These are phyloP conservation scores for Drosophila testacea DNA, from an alignment of 2,888 invertebrate genomes.

Conservation along the genomic window DNA sequence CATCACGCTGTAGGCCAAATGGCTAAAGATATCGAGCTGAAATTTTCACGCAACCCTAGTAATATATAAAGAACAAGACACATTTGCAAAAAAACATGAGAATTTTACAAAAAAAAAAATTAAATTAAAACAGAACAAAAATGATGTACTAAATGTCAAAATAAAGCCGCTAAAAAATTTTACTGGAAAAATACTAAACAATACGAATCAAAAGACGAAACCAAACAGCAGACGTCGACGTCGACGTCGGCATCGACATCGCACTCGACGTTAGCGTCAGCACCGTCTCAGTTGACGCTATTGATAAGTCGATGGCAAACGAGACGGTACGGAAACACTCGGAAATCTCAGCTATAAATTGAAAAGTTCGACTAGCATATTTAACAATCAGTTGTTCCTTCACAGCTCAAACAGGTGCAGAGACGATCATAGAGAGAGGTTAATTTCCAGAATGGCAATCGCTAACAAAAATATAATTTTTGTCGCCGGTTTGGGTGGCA, in stretches of 20 bases:
- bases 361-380: constrained; percentile 8
- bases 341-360: constrained; percentile 58
- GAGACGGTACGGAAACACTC: constrained; percentile 1
- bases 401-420: constrained; percentile 41
- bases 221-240: too few relatives aligned
- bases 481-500: constrained; percentile 80
- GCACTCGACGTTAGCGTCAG: constrained; percentile 6
- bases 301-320: constrained; percentile 35
- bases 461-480: constrained; percentile 75
- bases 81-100: too few relatives aligned
- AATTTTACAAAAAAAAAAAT: too few relatives aligned
- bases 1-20: too few relatives aligned
- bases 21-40: too few relatives aligned
- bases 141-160: too few relatives aligned
- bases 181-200: constrained; percentile 23
- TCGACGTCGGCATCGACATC: constrained; percentile 9
- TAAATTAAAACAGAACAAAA: too few relatives aligned
- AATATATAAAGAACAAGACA: too few relatives aligned
- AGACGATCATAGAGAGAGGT: constrained; percentile 4
- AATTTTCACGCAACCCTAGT: too few relatives aligned
- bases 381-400: constrained; percentile 32
- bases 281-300: constrained; percentile 12
- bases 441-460: constrained; percentile 57
- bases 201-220: constrained; percentile 15
- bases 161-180: constrained; percentile 5